A percentile compares a stretch with the other conserved stretches of the same genome.
phyloP scores from a whole-genome alignment of 2,113 vertebrate genomes.

The Microtus pennsylvanicus region DNA sequence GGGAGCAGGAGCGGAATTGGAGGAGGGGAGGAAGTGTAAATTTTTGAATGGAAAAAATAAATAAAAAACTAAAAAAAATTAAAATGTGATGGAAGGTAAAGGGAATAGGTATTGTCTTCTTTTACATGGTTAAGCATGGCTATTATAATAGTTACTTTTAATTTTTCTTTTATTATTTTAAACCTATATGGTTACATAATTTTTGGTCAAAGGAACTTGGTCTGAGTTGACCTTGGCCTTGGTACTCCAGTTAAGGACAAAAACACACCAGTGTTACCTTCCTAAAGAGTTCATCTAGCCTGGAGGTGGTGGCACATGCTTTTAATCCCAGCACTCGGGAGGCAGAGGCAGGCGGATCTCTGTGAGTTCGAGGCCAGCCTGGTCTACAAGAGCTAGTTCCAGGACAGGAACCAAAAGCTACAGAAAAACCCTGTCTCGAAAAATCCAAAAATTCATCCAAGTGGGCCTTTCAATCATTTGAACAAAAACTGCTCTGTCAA shows the following conservation, averaged over 20 bases:
- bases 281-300: neutral
- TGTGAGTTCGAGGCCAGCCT: too few relatives aligned
- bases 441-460: too few relatives aligned
- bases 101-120: neutral
- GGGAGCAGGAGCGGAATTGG: too few relatives aligned
- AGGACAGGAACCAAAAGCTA: too few relatives aligned
- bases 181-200: neutral
- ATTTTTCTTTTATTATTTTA: neutral
- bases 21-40: too few relatives aligned
- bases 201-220: neutral
- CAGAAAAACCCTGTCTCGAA: too few relatives aligned
- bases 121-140: neutral
- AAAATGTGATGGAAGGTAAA: neutral
- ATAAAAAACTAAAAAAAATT: too few relatives aligned
- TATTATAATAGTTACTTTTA: neutral
- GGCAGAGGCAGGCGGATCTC: too few relatives aligned
- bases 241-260: neutral
- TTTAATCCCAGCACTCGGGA: too few relatives aligned
- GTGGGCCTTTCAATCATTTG: neutral
- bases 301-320: rapidly evolving
- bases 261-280: neutral
- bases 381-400: too few relatives aligned
- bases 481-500: neutral
- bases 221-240: neutral
- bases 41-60: too few relatives aligned